phyloP scores from a whole-genome alignment of 2,113 vertebrate genomes.

The Tetraodon nigroviridis region DNA sequence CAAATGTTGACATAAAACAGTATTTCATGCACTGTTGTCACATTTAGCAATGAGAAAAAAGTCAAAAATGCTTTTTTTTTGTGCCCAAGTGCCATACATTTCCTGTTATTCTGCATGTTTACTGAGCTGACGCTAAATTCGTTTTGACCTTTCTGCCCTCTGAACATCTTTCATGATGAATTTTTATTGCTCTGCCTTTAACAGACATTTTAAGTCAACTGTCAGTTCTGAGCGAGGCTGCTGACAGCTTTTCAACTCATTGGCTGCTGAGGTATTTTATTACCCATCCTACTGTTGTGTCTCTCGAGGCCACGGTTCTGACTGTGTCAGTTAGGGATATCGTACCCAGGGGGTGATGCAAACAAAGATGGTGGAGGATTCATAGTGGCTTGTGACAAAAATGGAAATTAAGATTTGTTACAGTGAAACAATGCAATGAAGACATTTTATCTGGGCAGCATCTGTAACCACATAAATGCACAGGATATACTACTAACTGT shows the following conservation, averaged over 20 bases:
- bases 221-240: conserved; percentile 24
- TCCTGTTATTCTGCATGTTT: not conserved
- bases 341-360: no score
- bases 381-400: no score
- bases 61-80: no score
- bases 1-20: no score
- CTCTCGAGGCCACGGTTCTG: not conserved
- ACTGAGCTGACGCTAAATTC: not conserved
- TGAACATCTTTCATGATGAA: conserved; percentile 4
- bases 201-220: conserved; percentile 24
- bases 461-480: no score
- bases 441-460: no score
- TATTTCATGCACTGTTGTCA: no score
- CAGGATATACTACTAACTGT: no score
- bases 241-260: conserved; percentile 20
- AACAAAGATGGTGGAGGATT: not conserved
- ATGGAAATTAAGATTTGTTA: no score
- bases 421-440: no score
- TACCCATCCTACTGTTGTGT: conserved; percentile 10
- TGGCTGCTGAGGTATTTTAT: conserved; percentile 19
- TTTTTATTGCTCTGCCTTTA: conserved; percentile 7
- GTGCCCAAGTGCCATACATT: no score
- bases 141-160: conserved; percentile 16
- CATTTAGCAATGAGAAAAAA: no score
- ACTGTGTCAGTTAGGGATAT: not conserved